These are phyloP conservation scores for Boloria euphrosyne DNA, from an alignment of 2,888 invertebrate genomes.

Conservation along the genomic window DNA sequence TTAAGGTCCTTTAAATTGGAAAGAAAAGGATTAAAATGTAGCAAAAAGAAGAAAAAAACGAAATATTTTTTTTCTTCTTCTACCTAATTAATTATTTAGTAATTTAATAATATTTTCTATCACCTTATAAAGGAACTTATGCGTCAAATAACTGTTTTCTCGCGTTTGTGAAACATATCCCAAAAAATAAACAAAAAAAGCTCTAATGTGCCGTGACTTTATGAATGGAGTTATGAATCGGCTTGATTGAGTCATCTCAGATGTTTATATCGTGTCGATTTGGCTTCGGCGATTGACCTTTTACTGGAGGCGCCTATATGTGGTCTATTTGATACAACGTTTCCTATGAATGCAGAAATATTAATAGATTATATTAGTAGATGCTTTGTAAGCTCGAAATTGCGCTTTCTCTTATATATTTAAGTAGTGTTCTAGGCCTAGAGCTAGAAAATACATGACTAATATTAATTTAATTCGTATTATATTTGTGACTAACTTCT, in stretches of 20 bases:
- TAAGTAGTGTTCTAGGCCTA: too few relatives aligned
- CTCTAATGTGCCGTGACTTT: constrained; percentile 20
- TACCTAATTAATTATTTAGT: too few relatives aligned
- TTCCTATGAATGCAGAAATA: neutral
- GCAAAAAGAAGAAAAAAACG: too few relatives aligned
- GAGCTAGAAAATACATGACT: too few relatives aligned
- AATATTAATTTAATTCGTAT: too few relatives aligned
- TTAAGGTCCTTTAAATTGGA: too few relatives aligned
- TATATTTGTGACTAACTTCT: too few relatives aligned
- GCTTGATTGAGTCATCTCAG: constrained; percentile 31
- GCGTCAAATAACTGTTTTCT: neutral
- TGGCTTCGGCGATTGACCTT: constrained; percentile 22
- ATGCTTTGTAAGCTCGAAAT: too few relatives aligned
- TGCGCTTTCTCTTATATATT: too few relatives aligned
- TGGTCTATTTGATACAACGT: constrained; percentile 1
- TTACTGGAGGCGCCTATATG: constrained; percentile 12
- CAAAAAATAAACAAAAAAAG: constrained; percentile 8
- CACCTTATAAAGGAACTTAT: neutral
- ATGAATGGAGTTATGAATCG: constrained; percentile 31
- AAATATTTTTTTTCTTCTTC: too few relatives aligned
- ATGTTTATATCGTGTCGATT: constrained; percentile 14
- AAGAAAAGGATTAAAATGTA: too few relatives aligned
- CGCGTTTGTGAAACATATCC: neutral
- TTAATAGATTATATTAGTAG: neutral
- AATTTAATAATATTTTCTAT: neutral